Base-by-base conservation (phyloP, 2,797 vertebrate genomes). In the Eupleurogrammus muticus region DNA sequence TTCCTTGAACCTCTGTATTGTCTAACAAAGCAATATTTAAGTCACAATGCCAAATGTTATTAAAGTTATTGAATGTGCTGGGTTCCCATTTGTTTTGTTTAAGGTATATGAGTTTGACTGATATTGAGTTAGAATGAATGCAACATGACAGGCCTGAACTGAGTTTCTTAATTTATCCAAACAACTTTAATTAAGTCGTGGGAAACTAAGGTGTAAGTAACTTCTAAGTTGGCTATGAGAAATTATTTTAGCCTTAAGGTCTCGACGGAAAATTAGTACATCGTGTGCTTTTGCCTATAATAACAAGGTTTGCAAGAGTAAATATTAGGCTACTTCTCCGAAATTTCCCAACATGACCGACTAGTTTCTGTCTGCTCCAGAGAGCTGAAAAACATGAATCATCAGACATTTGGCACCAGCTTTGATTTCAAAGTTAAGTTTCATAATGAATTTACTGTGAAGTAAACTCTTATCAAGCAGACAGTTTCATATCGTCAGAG, bases 381-480 rank as follows among this genome's bases (percentile, higher is more conserved):
- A 34, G 58, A 73, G 66, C 58, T 60, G 75, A 63, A 64, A 36
- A 47, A 32, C 16, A 52, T 28, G 60, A 85, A 59, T 87, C 89
- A 81, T 51, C 63, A 14, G 63, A 24, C 50, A 34, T 34, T 38
- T 34, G 69, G 34, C 84, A 67, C 58, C 24, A 32, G 71, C 50
- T 66, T 44, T 47, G 48, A 70, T 66, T n/a, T 19, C 54, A 10
- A 53, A 70, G 21, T 13, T 61, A 55, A 64, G 49, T 76, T 72
- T 89, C 57, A 51, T 44, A 38, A 77, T 61, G 59, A 72, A 75
- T 77, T 86, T 87, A 77, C 74, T 70, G 68, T 0, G 5, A 74
- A 55, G 55, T 40, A 66, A 76, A 68, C 23, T 51, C 70, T 79
- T 69, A 83, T 71, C 69, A 73, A 9, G 55, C 70, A 79, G 75